Percentiles rank a stretch among this genome's conserved stretches.
Evolutionary conservation across 1,140 invertebrate genomes (phyloP).

Genomic region (Caenorhabditis latens): DNA sequence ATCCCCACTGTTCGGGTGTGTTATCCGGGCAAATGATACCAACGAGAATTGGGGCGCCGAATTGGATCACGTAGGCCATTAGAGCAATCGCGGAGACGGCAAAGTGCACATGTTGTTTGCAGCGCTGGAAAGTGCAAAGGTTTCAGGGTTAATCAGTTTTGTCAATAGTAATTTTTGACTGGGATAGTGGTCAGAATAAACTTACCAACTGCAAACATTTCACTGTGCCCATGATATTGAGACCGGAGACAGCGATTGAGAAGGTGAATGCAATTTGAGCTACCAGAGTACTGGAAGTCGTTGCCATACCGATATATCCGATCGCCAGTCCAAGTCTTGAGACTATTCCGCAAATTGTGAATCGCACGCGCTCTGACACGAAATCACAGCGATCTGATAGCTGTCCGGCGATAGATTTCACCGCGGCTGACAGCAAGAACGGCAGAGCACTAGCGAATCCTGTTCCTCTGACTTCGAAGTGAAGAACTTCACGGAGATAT

Average conservation of each 20-base stretch:
- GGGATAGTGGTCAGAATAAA: not conserved
- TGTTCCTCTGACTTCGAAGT: constrained; percentile 68
- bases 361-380: constrained; percentile 65
- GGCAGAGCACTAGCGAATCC: constrained; percentile 73
- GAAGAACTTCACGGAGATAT: constrained; percentile 71
- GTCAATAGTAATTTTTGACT: not conserved
- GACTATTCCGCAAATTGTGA: constrained; percentile 71
- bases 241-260: constrained; percentile 70
- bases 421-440: constrained; percentile 67
- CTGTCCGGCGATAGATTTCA: constrained; percentile 73
- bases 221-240: constrained; percentile 71
- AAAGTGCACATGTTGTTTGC: constrained; percentile 55
- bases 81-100: constrained; percentile 26
- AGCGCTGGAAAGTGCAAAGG: constrained; percentile 31
- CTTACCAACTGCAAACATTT: constrained; percentile 71
- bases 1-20: constrained; percentile 42
- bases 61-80: constrained; percentile 46
- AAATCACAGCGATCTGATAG: constrained; percentile 70
- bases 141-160: not conserved
- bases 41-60: constrained; percentile 36
- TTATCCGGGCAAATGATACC: constrained; percentile 49
- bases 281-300: constrained; percentile 58
- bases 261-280: constrained; percentile 68
- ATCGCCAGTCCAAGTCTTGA: constrained; percentile 69
- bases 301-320: constrained; percentile 59